Base-by-base conservation (phyloP, 2,888 invertebrate species). In the Andrena praecox region DNA sequence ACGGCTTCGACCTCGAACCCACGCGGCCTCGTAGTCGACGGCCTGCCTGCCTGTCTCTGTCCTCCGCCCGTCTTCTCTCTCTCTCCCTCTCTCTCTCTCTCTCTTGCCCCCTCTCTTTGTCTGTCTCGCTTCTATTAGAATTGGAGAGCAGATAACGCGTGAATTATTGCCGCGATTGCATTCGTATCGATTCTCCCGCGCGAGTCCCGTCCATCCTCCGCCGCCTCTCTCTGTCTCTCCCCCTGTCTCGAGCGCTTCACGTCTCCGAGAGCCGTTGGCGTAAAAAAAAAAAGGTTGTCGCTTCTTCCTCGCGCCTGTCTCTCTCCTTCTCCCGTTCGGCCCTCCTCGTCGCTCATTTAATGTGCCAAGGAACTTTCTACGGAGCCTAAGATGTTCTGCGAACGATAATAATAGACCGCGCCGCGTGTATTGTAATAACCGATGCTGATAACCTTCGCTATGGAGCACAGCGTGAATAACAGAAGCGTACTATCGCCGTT, bases 1-100 rank as follows among this genome's bases (percentile, higher is more conserved):
- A 80, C 80, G 85, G 73, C 86, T 89, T 85, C 89, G 82, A 86
- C 89, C 89, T 87, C 89, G 87, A 89, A 87, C 89, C 89, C 87
- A 87, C 86, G 84, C 87, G 85, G 74, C 84, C 84, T 84, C 82
- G 82, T 69, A 82, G 74, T 71, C 80, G 79, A 54, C 42, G 82
- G 68, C 42, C 60, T 83, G 69, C 29, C 64, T 66, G 42, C 42
- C 42, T 42, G 42, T 42, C 42, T 42, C 42, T 42, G 42, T 16
- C 42, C 42, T 42, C 42, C 24, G 29, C 31, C 67, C n/a, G 29
- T 29, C 29, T 27, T 27, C 29, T 68, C 56, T 74, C 24, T 48
- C 31, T 20, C 7, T n/a, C 52, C 6, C 54, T 56, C 52, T 33
- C 33, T 33, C 33, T 33, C 8, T 33, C 42, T 42, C 3, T 3